Conservation (phyloP, 2,888 invertebrate species). For the Drosophila siamana region DNA sequence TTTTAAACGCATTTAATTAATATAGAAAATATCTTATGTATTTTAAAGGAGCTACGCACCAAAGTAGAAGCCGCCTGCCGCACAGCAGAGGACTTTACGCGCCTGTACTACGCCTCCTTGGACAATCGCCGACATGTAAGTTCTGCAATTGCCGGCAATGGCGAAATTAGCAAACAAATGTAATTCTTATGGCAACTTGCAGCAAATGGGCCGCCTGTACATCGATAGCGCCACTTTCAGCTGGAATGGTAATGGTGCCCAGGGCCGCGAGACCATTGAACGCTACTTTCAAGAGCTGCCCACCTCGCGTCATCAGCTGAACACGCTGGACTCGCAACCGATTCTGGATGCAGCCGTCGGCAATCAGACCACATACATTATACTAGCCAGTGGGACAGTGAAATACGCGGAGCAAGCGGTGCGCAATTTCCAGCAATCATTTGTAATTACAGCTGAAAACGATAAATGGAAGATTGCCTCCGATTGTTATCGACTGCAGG, state of each 20-base stretch:
- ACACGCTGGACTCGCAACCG: constrained; percentile 95
- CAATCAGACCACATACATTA: constrained; percentile 92
- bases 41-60: constrained; percentile 87
- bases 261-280: constrained; percentile 92
- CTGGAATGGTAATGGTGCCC: constrained; percentile 96
- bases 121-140: constrained; percentile 94
- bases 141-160: constrained; percentile 37
- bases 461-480: constrained; percentile 98
- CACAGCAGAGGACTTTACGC: constrained; percentile 95
- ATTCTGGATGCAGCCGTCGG: constrained; percentile 91
- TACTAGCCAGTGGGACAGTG: constrained; percentile 93
- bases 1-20: not conserved
- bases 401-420: constrained; percentile 88
- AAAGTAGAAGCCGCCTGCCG: constrained; percentile 93
- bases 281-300: constrained; percentile 95
- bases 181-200: constrained; percentile 25
- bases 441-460: constrained; percentile 93
- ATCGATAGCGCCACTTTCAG: constrained; percentile 93
- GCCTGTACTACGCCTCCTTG: constrained; percentile 94
- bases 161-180: not conserved
- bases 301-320: constrained; percentile 90
- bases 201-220: constrained; percentile 93
- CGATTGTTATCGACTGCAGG: constrained; percentile 94
- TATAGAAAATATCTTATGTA: not conserved
- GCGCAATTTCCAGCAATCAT: constrained; percentile 93